Conservation (phyloP, 2,797 vertebrate species). For the Lerista edwardsae region DNA sequence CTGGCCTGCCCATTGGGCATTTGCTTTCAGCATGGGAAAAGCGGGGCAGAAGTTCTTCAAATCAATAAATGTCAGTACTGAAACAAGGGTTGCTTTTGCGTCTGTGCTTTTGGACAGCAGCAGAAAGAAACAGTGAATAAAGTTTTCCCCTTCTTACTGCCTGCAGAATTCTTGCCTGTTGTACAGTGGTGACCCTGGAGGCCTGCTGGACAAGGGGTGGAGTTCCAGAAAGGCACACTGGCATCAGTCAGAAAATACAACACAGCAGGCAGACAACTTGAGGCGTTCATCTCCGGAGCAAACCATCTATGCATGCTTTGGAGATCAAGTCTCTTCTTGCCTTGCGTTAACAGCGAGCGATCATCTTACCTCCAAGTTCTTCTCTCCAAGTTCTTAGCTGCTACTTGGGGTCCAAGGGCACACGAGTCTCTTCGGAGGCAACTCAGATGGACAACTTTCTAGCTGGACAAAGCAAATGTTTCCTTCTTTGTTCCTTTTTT, state of each 20-base stretch:
- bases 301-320: slow-evolving; percentile 44
- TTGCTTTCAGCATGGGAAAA: too few relatives aligned
- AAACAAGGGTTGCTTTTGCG: not conserved
- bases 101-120: not conserved
- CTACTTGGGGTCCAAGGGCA: slow-evolving; percentile 33
- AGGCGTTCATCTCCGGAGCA: slow-evolving; percentile 48
- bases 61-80: too few relatives aligned
- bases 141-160: not conserved
- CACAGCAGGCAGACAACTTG: slow-evolving; percentile 59
- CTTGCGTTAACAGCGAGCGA: slow-evolving; percentile 60
- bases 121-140: not conserved
- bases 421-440: slow-evolving; percentile 19
- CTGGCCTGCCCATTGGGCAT: too few relatives aligned
- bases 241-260: slow-evolving; percentile 71
- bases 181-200: too few relatives aligned
- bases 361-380: slow-evolving; percentile 62
- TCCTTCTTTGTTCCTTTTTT: not conserved
- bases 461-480: not conserved
- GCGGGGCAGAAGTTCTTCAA: too few relatives aligned
- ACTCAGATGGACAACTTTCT: not conserved
- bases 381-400: slow-evolving; percentile 48
- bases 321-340: slow-evolving; percentile 68
- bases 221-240: slow-evolving; percentile 62
- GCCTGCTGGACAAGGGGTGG: slow-evolving; percentile 4
- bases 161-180: too few relatives aligned